Evolutionary conservation across 2,797 vertebrate species (phyloP), one percentile per base, ranked within the genome.

Genomic region (Denticeps clupeoides): DNA sequence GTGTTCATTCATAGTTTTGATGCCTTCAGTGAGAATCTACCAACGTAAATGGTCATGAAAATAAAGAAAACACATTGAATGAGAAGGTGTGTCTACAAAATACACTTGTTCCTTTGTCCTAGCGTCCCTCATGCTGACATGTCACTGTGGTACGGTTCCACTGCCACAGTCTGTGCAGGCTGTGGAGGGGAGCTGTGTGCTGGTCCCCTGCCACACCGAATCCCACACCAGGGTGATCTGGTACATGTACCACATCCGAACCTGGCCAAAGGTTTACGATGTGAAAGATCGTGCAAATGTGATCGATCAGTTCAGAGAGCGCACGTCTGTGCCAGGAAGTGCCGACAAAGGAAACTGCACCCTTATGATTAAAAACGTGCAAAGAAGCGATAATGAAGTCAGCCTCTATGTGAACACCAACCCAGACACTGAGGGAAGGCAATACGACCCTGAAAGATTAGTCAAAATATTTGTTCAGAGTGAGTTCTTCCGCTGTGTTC

Each of bases 131-230:
- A 25, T 51, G 41, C 28, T 45, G 11, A 32, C 51, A 47, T 26
- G 37, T 25, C 46, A 15, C 26, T 13, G 55, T 45, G 63, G 51
- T 65, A 32, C 0, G 1, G n/a, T 65, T 28, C 5, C 1, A 1
- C 19, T 67, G 6, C 58, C 58, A 3, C 4, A 0, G 24, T 26
- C 18, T 33, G 28, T 78, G 3, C 53, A 4, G 1, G 75, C 70
- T 13, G 23, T 62, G 13, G 56, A 57, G 29, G 71, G 58, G 3
- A 69, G 52, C 57, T 77, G 75, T 27, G 65, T 55, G 33, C 37
- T 63, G 21, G 47, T 77, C 6, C 56, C 67, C 10, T 77, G 71
- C 59, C 41, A 47, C 5, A 72, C 73, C 11, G 0, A 51, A 2
- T 4, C 41, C n/a, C 48, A 56, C 38, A 8, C 0, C 1, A 4